Evolutionary conservation across 2,113 vertebrate genomes (phyloP).

Genomic region (Hucho hucho): DNA sequence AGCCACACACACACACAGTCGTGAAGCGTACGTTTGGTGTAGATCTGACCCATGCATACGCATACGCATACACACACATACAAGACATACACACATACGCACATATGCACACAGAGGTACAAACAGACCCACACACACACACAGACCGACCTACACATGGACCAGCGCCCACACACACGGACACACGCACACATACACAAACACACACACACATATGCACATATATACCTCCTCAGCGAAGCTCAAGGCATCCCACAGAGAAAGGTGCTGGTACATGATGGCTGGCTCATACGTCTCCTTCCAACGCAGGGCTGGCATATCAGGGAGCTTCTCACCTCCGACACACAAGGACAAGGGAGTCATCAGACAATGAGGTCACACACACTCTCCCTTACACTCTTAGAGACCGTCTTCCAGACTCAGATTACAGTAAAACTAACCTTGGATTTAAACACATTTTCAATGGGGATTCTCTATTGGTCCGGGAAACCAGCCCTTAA

Average conservation of each 20-base stretch:
- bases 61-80: too few species aligned
- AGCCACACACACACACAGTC: not conserved
- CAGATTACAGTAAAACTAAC: too few species aligned
- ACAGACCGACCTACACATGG: too few species aligned
- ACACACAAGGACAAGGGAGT: slow-evolving; percentile 16
- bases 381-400: not conserved
- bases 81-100: too few species aligned
- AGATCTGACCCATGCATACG: not conserved
- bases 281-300: slow-evolving; percentile 67
- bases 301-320: slow-evolving; percentile 61
- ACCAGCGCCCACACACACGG: not conserved
- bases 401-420: not conserved
- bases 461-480: too few species aligned
- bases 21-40: too few species aligned
- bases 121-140: too few species aligned
- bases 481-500: too few species aligned
- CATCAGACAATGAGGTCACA: not conserved
- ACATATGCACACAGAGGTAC: too few species aligned
- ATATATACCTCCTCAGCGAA: slow-evolving; percentile 73
- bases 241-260: slow-evolving; percentile 87
- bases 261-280: slow-evolving; percentile 79
- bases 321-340: slow-evolving; percentile 56
- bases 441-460: too few species aligned
- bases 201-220: not conserved
- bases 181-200: not conserved